Percentiles rank a stretch among this genome's conserved stretches.
Evolutionary conservation across 2,888 invertebrate genomes (phyloP).

Genomic region (Parthenolecanium corni): DNA sequence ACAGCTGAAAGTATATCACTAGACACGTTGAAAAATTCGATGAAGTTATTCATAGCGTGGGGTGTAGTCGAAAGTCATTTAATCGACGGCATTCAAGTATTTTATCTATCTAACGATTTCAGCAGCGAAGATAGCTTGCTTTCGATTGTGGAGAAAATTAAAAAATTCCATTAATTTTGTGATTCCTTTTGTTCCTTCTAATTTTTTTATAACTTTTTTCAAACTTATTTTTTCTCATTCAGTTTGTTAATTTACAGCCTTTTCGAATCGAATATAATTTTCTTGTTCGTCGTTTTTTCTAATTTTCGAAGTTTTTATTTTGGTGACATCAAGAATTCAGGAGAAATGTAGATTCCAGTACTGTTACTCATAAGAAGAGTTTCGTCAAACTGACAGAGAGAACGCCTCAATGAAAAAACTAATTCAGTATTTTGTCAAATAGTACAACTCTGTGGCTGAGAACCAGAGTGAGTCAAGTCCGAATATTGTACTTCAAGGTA

Average conservation of each 20-base stretch:
- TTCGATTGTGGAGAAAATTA: conserved; percentile 38
- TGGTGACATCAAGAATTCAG: no score
- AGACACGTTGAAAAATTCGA: conserved; percentile 73
- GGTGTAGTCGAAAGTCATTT: conserved; percentile 53
- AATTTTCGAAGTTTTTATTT: no score
- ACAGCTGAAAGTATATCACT: conserved; percentile 83
- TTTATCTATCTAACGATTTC: conserved; percentile 41
- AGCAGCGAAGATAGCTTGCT: conserved; percentile 39
- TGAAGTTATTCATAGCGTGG: conserved; percentile 71
- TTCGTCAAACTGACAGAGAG: no score
- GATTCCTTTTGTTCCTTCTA: neutral
- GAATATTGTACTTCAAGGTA: no score
- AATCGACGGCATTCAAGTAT: conserved; percentile 39
- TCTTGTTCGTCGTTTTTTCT: no score
- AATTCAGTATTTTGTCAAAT: no score
- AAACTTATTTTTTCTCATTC: neutral
- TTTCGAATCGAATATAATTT: no score
- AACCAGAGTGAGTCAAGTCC: no score
- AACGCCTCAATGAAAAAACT: no score
- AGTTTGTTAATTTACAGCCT: neutral
- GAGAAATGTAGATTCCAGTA: no score
- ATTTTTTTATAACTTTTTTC: neutral
- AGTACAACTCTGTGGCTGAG: no score
- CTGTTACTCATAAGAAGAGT: no score
- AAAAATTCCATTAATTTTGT: neutral